Percentiles rank a stretch among this genome's conserved stretches.
phyloP scores from a whole-genome alignment of 64 coral and sea anemone genomes.

The Dendrophyllia cribrosa region DNA sequence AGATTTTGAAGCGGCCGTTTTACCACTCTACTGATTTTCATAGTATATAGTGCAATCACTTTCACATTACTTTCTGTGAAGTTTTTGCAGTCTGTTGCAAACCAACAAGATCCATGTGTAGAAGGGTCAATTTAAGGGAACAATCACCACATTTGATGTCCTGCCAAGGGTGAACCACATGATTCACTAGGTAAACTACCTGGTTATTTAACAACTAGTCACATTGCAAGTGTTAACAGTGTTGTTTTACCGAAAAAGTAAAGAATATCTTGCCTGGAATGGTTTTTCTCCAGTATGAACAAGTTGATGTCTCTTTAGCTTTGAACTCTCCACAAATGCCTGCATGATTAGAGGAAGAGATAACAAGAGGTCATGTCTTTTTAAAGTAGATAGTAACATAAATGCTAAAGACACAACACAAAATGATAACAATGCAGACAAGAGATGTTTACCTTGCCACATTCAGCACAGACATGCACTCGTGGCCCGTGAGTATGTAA shows the following conservation, averaged over 20 bases:
- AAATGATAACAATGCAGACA: not conserved
- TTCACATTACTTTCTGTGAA: too few relatives aligned
- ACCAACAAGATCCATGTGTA: too few relatives aligned
- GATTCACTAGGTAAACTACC: too few relatives aligned
- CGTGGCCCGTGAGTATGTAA: slow-evolving; percentile 93
- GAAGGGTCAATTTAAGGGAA: too few relatives aligned
- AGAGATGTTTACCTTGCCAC: slow-evolving; percentile 79
- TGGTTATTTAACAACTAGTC: too few relatives aligned
- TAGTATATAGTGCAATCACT: too few relatives aligned
- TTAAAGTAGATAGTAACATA: not conserved
- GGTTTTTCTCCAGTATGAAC: slow-evolving; percentile 99
- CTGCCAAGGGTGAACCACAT: too few relatives aligned
- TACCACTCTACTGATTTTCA: too few relatives aligned
- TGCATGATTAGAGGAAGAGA: slow-evolving; percentile 11
- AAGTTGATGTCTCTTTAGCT: slow-evolving; percentile 96
- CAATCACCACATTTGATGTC: too few relatives aligned
- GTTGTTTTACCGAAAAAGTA: not conserved
- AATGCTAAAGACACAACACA: not conserved
- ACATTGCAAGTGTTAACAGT: too few relatives aligned
- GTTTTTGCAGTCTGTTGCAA: too few relatives aligned
- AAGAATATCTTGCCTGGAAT: slow-evolving; percentile 70
- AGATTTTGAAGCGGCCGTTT: too few relatives aligned
- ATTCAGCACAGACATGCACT: slow-evolving; percentile 97
- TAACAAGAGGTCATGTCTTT: not conserved
- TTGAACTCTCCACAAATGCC: slow-evolving; percentile 99